Evolutionary conservation across 1,140 invertebrate genomes (phyloP), one percentile per base, ranked within the genome.

Genomic region (Drosophila pallidifrons): DNA sequence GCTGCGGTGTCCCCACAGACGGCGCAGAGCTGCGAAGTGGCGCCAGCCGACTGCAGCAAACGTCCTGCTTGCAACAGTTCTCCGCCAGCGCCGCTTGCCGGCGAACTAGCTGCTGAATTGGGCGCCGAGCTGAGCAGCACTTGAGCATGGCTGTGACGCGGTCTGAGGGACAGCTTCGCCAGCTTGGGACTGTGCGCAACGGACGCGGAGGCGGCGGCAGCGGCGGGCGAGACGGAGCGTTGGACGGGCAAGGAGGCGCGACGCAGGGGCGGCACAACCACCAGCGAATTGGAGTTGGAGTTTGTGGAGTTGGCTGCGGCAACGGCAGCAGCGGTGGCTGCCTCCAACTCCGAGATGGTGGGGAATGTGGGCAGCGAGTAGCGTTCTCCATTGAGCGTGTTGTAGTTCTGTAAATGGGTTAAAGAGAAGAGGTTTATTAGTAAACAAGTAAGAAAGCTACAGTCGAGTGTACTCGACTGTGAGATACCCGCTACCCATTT

Each of bases 1-100:
- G 98, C 98, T 1, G 99, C 99, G 5, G 98, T 99, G 93, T 99
- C 99, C 0, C 98, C 99, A 92, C 99, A 99, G 4, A 99, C 99
- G 3, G 99, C 98, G 93, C 99, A 99, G 28, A 99, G 93, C 92
- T 99, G 97, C 16, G 97, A 97, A 0, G 47, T 16, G 8, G 63
- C n/a, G 2, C 51, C 35, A n/a, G 7, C 51, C 1, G 96, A 94
- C 38, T 20, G 96, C 94, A 89, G 94, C 91, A 64, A 92, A 11
- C 65, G 47, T 5, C 82, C 74, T 1, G 92, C 93, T 25, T 82
- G 82, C 13, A 68, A 49, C 1, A 77, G 59, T 43, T 91, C 78
- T 1, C 51, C 32, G 11, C 60, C 55, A 30, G 75, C 64, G 8
- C 58, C 79, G 94, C 94, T 81, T 6, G 74, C 81, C n/a, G 95